A percentile compares a stretch with the other conserved stretches of the same genome.
Evolutionary conservation across 2,797 vertebrate genomes (phyloP).

Genomic region (Falco concolor): DNA sequence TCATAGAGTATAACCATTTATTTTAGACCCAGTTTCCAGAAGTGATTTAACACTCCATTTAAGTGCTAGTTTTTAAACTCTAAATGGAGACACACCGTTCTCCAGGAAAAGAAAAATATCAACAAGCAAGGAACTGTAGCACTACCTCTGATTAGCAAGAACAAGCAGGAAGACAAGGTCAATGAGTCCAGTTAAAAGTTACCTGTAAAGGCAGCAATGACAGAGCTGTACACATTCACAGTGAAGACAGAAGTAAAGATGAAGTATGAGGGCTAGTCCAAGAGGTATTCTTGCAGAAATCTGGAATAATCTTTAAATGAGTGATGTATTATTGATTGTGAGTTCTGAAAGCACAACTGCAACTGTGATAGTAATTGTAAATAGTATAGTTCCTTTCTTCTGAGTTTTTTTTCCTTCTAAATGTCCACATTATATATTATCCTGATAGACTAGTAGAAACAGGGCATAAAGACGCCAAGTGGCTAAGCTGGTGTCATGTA

Average conservation of each 20-base stretch:
- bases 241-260: background rate
- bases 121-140: constrained; percentile 9
- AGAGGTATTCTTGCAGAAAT: background rate
- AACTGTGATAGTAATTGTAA: background rate
- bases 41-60: constrained; percentile 51
- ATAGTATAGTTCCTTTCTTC: background rate
- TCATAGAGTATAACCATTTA: constrained; percentile 32
- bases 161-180: background rate
- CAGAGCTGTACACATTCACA: background rate
- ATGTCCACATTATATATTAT: background rate
- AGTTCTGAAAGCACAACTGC: background rate
- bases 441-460: background rate
- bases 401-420: background rate
- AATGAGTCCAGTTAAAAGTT: background rate
- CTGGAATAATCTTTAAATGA: background rate
- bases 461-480: background rate
- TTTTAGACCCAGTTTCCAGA: constrained; percentile 43
- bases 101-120: background rate
- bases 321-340: background rate
- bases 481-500: background rate
- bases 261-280: background rate
- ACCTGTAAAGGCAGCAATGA: background rate
- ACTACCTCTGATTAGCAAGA: background rate
- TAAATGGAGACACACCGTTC: constrained; percentile 1
- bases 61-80: constrained; percentile 44